Conservation (phyloP, 1,140 invertebrate species). For the Grapholita molesta region DNA sequence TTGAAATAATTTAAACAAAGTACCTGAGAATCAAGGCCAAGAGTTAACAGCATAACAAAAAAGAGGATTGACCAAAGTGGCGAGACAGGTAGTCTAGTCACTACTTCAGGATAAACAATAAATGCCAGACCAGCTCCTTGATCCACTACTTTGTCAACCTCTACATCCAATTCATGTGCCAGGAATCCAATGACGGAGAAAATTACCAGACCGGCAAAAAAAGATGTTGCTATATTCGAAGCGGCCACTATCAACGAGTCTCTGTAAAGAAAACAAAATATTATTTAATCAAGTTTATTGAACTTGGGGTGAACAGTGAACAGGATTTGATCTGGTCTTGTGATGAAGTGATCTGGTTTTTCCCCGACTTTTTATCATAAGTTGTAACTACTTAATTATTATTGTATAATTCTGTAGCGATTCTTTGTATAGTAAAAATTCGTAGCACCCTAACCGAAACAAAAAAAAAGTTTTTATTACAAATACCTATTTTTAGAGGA, state of each 20-base stretch:
- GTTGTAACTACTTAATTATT: too few species aligned
- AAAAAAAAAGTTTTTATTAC: too few species aligned
- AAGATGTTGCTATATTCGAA: constrained; percentile 88
- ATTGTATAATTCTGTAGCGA: too few species aligned
- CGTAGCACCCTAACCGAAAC: too few species aligned
- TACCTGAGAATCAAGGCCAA: constrained; percentile 88
- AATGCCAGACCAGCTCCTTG: constrained; percentile 90
- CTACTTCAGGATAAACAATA: constrained; percentile 92
- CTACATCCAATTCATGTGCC: constrained; percentile 85
- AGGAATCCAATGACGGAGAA: constrained; percentile 90
- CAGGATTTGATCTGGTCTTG: too few species aligned
- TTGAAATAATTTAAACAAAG: neutral
- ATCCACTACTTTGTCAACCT: constrained; percentile 85
- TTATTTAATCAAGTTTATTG: too few species aligned
- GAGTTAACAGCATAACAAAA: constrained; percentile 89
- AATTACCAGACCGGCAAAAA: constrained; percentile 88
- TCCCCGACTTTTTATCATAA: too few species aligned
- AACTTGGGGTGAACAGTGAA: too few species aligned
- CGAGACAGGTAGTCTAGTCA: constrained; percentile 87
- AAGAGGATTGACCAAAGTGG: constrained; percentile 92
- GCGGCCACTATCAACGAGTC: constrained; percentile 87
- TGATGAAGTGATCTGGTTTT: too few species aligned
- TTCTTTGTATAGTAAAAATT: too few species aligned
- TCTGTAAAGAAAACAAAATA: constrained; percentile 52
- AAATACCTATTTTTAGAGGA: too few species aligned